Percentiles rank a stretch among this genome's conserved stretches.
Evolutionary conservation across 2,113 vertebrate genomes (phyloP).

Genomic region (Notothenia rossii): DNA sequence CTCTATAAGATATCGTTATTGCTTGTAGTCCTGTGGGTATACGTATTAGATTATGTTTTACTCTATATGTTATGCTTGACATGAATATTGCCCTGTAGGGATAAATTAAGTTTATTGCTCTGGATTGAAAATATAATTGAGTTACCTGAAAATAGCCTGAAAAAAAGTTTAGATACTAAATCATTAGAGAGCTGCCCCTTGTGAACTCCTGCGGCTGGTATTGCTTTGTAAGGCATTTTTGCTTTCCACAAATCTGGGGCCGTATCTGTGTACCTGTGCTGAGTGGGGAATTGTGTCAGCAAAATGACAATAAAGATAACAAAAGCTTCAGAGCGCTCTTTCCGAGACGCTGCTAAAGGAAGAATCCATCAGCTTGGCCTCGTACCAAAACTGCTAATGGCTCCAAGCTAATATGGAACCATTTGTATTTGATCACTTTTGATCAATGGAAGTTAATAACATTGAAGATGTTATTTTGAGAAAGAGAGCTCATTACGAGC

Average conservation of each 20-base stretch:
- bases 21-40: slow-evolving; percentile 20
- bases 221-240: slow-evolving; percentile 70
- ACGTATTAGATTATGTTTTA: slow-evolving; percentile 19
- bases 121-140: slow-evolving; percentile 40
- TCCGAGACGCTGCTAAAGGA: slow-evolving; percentile 44
- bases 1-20: slow-evolving; percentile 13
- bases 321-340: slow-evolving; percentile 45
- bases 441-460: slow-evolving; percentile 36
- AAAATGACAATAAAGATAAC: slow-evolving; percentile 71
- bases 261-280: slow-evolving; percentile 60
- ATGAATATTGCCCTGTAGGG: slow-evolving; percentile 15
- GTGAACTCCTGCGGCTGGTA: slow-evolving; percentile 44
- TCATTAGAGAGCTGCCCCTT: slow-evolving; percentile 35
- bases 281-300: slow-evolving; percentile 72
- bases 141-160: slow-evolving; percentile 24
- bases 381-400: slow-evolving; percentile 8
- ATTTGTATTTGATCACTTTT: slow-evolving; percentile 56
- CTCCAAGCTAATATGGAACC: slow-evolving; percentile 1
- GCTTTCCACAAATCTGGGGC: slow-evolving; percentile 37
- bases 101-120: slow-evolving; percentile 42
- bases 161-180: slow-evolving; percentile 44
- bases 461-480: slow-evolving; percentile 53
- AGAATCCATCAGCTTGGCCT: slow-evolving; percentile 33
- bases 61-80: slow-evolving; percentile 17
- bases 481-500: slow-evolving; percentile 48